Conservation (phyloP, 2,113 vertebrate species). For the Origma solitaria region DNA sequence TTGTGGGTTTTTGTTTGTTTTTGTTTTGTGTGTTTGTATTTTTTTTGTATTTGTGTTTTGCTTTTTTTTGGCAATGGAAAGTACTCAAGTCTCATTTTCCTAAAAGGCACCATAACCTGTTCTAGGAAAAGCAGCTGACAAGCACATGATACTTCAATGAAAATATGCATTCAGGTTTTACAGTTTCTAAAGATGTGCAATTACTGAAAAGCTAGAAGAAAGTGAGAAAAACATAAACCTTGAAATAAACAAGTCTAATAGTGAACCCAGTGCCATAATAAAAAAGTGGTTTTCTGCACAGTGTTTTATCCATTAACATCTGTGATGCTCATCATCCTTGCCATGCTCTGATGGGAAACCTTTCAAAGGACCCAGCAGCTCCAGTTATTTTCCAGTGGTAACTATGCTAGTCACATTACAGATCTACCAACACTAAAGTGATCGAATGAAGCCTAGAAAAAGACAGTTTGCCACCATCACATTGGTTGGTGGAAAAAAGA, state of each 20-base stretch:
- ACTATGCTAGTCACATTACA: not conserved
- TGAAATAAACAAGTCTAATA: not conserved
- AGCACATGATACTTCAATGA: rapidly evolving
- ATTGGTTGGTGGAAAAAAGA: not conserved
- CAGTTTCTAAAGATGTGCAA: not conserved
- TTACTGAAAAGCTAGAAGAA: not conserved
- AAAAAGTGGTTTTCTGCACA: not conserved
- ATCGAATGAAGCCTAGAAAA: not conserved
- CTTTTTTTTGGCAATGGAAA: not conserved
- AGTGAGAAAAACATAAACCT: not conserved
- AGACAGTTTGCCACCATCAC: not conserved
- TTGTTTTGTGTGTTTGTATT: not conserved
- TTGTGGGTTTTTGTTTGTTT: not conserved
- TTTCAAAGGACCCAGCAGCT: not conserved
- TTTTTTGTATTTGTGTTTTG: not conserved
- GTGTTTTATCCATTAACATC: not conserved
- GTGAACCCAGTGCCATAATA: not conserved
- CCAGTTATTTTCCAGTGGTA: not conserved
- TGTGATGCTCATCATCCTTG: not conserved
- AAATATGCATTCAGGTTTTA: not conserved
- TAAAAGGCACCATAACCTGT: not conserved
- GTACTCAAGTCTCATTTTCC: not conserved
- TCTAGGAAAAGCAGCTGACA: not conserved
- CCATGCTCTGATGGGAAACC: not conserved
- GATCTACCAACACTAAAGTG: not conserved